Conservation (phyloP, 30 jellyfish, hydroid and myxozoan genomes). For the Nemopilema nomurai region DNA sequence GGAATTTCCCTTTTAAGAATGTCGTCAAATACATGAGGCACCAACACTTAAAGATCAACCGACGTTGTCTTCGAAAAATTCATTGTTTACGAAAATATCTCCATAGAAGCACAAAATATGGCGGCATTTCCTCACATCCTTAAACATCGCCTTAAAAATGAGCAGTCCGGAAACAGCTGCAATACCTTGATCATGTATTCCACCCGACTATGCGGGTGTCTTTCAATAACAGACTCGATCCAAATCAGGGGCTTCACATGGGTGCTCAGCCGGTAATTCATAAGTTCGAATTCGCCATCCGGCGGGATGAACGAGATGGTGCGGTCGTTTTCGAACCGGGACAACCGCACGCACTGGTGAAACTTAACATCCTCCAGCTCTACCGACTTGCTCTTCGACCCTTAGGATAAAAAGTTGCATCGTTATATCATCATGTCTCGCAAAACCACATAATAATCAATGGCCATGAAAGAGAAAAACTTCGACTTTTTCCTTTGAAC, state of each 20-base stretch:
- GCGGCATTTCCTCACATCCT: neutral
- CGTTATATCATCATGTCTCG: too few species aligned
- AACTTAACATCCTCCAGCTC: constrained; percentile 98
- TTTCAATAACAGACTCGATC: constrained; percentile 97
- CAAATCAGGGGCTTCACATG: constrained; percentile 97
- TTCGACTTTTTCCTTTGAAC: too few species aligned
- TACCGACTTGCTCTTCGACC: constrained; percentile 94
- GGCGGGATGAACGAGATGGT: constrained; percentile 99
- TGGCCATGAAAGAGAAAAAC: too few species aligned
- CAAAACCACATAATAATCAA: neutral
- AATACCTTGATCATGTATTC: constrained; percentile 98
- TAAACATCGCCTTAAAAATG: neutral
- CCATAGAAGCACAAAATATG: too few species aligned
- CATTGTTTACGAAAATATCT: too few species aligned
- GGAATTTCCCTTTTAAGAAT: too few species aligned
- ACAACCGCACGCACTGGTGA: constrained; percentile 98
- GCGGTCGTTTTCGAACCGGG: constrained; percentile 97
- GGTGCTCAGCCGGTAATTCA: constrained; percentile 94
- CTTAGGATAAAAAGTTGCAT: constrained; percentile 61
- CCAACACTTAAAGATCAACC: too few species aligned
- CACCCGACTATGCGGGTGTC: constrained; percentile 94
- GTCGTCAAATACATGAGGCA: too few species aligned
- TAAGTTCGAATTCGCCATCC: constrained; percentile 98
- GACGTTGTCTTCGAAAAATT: too few species aligned
- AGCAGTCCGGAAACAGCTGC: neutral